Evolutionary conservation across 2,797 vertebrate genomes (phyloP).

Genomic region (Thunnus albacares): DNA sequence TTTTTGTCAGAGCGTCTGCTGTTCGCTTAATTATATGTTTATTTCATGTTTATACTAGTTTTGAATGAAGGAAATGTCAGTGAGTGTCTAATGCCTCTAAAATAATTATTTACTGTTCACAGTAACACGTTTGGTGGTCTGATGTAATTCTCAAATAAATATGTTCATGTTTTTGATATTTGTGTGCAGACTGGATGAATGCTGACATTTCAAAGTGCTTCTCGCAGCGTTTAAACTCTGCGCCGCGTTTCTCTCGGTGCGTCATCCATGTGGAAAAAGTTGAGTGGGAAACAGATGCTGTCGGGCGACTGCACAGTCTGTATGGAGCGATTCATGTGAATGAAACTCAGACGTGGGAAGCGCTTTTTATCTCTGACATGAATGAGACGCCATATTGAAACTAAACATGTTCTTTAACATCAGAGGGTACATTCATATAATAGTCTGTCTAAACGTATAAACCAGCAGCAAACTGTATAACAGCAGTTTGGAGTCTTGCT

Average conservation of each 20-base stretch:
- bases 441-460: not conserved
- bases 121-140: not conserved
- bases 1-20: not conserved
- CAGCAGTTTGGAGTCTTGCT: not conserved
- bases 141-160: constrained; percentile 43
- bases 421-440: not conserved
- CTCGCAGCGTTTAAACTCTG: not conserved
- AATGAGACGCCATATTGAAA: constrained; percentile 25
- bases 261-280: constrained; percentile 37
- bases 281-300: constrained; percentile 38
- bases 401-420: not conserved
- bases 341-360: constrained; percentile 15
- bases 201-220: not conserved
- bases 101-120: not conserved
- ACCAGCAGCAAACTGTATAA: no score
- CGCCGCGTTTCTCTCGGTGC: constrained; percentile 20
- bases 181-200: not conserved
- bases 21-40: constrained; percentile 9
- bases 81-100: constrained; percentile 28
- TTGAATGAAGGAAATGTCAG: constrained; percentile 19
- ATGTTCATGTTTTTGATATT: constrained; percentile 1
- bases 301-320: constrained; percentile 60
- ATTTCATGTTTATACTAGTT: constrained; percentile 6
- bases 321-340: constrained; percentile 61
- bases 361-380: constrained; percentile 20